Evolutionary conservation across 2,113 vertebrate species (phyloP).

Genomic region (Neodontobutis hainanensis): DNA sequence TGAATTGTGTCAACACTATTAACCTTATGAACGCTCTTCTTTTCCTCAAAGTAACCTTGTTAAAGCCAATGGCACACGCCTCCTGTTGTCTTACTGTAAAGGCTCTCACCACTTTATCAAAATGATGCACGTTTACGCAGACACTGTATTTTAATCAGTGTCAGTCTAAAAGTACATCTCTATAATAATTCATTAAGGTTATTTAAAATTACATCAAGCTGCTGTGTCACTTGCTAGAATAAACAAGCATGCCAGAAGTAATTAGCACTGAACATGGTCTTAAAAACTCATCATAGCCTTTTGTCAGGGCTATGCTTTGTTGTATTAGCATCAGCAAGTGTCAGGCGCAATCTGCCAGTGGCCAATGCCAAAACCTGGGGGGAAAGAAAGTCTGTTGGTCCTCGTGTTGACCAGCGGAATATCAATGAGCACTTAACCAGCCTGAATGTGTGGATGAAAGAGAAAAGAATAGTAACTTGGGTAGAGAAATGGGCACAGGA

Average conservation of each 20-base stretch:
- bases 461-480: slow-evolving; percentile 47
- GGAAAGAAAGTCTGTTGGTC: slow-evolving; percentile 57
- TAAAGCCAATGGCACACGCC: neutral
- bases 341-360: slow-evolving; percentile 65
- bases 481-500: slow-evolving; percentile 49
- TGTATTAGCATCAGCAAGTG: slow-evolving; percentile 70
- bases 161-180: slow-evolving; percentile 19
- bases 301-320: slow-evolving; percentile 67
- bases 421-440: slow-evolving; percentile 66
- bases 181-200: slow-evolving; percentile 14
- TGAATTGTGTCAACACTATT: slow-evolving; percentile 1
- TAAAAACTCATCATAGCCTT: slow-evolving; percentile 57
- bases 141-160: slow-evolving; percentile 29
- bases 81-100: slow-evolving; percentile 6
- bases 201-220: slow-evolving; percentile 37
- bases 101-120: slow-evolving; percentile 11
- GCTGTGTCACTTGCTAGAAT: slow-evolving; percentile 47
- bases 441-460: slow-evolving; percentile 44
- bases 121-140: slow-evolving; percentile 17
- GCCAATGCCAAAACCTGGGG: slow-evolving; percentile 52
- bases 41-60: slow-evolving; percentile 10
- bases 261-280: slow-evolving; percentile 53
- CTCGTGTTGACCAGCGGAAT: slow-evolving; percentile 67
- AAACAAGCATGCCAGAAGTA: slow-evolving; percentile 67
- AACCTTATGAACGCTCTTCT: neutral